Conservation (phyloP, 2,888 invertebrate species). For the Hecatera dysodea region DNA sequence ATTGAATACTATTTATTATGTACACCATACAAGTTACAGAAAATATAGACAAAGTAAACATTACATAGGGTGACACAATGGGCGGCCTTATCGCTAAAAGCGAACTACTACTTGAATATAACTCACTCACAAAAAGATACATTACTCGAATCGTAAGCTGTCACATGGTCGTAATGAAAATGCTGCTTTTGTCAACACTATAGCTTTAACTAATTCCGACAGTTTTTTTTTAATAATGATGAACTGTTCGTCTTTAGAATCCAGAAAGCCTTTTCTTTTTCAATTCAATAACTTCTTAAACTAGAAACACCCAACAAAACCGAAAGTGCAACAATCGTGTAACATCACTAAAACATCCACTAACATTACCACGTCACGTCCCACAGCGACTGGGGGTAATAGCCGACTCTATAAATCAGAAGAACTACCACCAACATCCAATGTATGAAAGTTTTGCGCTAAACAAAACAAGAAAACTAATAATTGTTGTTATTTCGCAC, state of each 20-base stretch:
- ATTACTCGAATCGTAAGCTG: not conserved
- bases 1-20: no score
- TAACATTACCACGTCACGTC: constrained; percentile 61
- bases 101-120: no score
- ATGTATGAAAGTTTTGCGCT: constrained; percentile 65
- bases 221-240: no score
- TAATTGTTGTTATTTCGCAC: constrained; percentile 75
- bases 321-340: constrained; percentile 40
- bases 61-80: no score
- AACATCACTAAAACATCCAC: constrained; percentile 43
- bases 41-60: no score
- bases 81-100: no score
- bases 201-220: no score
- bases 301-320: constrained; percentile 25
- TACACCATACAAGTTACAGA: no score
- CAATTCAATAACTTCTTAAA: constrained; percentile 27
- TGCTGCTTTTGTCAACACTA: not conserved
- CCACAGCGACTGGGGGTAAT: constrained; percentile 53
- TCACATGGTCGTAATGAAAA: not conserved
- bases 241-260: no score
- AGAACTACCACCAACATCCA: constrained; percentile 65
- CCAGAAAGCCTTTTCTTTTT: not conserved
- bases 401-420: constrained; percentile 71
- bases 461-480: constrained; percentile 79
- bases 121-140: no score